Conservation (phyloP, 2,888 invertebrate genomes). For the Sisyra terminalis region DNA sequence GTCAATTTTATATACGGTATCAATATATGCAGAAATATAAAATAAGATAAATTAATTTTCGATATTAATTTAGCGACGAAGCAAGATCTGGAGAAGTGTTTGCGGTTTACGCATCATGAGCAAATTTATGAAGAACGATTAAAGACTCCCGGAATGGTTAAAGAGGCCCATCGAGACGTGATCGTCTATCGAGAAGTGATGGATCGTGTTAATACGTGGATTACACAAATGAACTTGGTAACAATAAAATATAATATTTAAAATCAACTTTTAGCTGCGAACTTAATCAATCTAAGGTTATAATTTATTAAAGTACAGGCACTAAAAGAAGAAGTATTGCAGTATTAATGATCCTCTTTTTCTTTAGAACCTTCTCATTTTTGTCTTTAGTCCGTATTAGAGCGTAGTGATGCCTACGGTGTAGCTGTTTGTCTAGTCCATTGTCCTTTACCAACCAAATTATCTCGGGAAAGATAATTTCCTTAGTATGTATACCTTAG, state of each 20-base stretch:
- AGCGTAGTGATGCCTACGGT: too few species aligned
- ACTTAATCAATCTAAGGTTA: too few species aligned
- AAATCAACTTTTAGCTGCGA: too few species aligned
- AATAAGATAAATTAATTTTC: too few species aligned
- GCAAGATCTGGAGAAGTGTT: conserved; percentile 42
- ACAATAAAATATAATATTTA: conserved; percentile 12
- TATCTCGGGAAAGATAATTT: too few species aligned
- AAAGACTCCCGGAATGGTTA: conserved; percentile 38
- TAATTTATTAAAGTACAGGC: background rate
- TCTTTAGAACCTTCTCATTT: too few species aligned
- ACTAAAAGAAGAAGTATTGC: background rate
- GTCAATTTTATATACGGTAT: conserved; percentile 33
- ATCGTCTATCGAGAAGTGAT: conserved; percentile 45
- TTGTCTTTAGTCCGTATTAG: too few species aligned
- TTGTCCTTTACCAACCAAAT: too few species aligned
- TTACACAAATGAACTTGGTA: conserved; percentile 54
- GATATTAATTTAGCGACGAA: conserved; percentile 37
- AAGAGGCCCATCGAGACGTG: conserved; percentile 37
- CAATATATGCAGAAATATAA: background rate
- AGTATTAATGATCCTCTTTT: background rate
- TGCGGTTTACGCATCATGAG: conserved; percentile 41
- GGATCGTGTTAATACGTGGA: conserved; percentile 46
- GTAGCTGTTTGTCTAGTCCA: too few species aligned
- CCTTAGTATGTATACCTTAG: too few species aligned
- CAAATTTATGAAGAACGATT: conserved; percentile 39